Conservation (phyloP, 2,113 vertebrate genomes). For the Dinomys branickii region DNA sequence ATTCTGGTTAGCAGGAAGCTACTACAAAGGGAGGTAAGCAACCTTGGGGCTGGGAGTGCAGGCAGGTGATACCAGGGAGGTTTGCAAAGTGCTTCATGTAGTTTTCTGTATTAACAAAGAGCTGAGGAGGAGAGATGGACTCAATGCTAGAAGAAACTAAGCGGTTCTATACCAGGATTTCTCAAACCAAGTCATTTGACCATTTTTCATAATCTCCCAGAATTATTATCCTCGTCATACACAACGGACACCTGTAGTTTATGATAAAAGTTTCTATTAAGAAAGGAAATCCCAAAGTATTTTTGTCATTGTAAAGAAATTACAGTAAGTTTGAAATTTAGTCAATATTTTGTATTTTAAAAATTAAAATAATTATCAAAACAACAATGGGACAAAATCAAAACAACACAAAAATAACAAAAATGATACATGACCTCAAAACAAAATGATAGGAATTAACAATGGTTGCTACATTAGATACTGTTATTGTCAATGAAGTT, state of each 20-base stretch:
- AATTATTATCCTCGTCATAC: not conserved
- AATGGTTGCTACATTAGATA: too few relatives aligned
- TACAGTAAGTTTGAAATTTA: not conserved
- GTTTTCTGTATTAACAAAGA: not conserved
- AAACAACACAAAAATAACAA: too few relatives aligned
- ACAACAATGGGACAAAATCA: too few relatives aligned
- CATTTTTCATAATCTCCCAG: not conserved
- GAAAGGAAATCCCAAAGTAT: not conserved
- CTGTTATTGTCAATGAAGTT: too few relatives aligned
- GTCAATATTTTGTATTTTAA: too few relatives aligned
- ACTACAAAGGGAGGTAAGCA: not conserved
- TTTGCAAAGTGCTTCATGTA: rapidly evolving
- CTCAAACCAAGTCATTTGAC: not conserved
- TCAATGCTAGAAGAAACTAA: not conserved
- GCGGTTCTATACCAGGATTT: not conserved
- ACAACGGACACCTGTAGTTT: not conserved
- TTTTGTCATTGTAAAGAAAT: slow-evolving; percentile 9
- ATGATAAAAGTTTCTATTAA: not conserved
- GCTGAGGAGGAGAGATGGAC: not conserved
- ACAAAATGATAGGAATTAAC: too few relatives aligned
- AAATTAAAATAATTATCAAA: too few relatives aligned
- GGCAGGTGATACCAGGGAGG: rapidly evolving
- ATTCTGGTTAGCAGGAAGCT: not conserved
- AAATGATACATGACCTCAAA: too few relatives aligned
- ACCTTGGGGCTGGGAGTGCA: rapidly evolving